Conservation (phyloP, 2,797 vertebrate genomes). For the Discoglossus pictus region DNA sequence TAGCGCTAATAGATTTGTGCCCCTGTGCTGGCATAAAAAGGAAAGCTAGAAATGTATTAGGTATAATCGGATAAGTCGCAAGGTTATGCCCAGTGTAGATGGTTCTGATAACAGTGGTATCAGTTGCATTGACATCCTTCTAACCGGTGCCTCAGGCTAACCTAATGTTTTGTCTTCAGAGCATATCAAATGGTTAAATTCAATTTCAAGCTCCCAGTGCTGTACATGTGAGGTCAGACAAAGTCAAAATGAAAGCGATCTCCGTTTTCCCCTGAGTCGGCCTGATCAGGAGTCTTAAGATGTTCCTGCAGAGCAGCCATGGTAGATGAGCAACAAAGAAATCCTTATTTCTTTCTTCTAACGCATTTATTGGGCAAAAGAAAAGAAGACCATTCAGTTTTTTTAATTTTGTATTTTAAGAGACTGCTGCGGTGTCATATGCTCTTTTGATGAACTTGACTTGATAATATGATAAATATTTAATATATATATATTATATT, state of each 20-base stretch:
- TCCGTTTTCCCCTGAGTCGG: constrained; percentile 19
- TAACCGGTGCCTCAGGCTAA: constrained; percentile 29
- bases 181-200: constrained; percentile 47
- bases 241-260: constrained; percentile 49
- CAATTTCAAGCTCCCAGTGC: constrained; percentile 31
- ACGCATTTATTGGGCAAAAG: constrained; percentile 5
- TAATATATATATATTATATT: no score
- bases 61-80: constrained; percentile 36
- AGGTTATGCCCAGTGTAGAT: constrained; percentile 27
- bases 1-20: constrained; percentile 12
- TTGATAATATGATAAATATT: no score
- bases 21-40: constrained; percentile 24
- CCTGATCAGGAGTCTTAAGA: constrained; percentile 18
- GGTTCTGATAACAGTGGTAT: constrained; percentile 29
- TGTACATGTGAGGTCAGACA: constrained; percentile 28
- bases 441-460: no score
- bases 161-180: constrained; percentile 43
- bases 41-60: constrained; percentile 21
- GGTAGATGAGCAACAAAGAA: no score
- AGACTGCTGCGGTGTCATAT: no score
- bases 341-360: neutral
- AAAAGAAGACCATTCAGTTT: constrained; percentile 1
- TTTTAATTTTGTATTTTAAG: no score
- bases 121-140: constrained; percentile 33
- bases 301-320: neutral